Evolutionary conservation across 2,888 invertebrate species (phyloP).

Genomic region (Argyra leucocephala): DNA sequence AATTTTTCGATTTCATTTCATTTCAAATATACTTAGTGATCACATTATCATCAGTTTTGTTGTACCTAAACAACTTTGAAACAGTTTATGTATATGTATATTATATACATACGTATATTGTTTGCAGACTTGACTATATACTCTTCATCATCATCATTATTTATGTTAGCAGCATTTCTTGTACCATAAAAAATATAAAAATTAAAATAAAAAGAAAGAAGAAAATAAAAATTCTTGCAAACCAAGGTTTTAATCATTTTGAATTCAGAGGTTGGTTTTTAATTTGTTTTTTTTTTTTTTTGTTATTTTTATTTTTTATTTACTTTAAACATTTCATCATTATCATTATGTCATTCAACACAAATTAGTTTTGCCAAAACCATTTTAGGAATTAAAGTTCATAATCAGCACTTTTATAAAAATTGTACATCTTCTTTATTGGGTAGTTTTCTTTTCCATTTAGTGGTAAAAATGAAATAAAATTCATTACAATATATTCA

Average conservation of each 20-base stretch:
- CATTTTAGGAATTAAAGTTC: neutral
- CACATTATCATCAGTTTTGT: neutral
- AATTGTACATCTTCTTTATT: neutral
- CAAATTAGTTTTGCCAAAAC: neutral
- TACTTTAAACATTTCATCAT: neutral
- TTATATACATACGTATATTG: too few relatives aligned
- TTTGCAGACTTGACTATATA: neutral
- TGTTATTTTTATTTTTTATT: too few relatives aligned
- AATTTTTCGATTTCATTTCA: too few relatives aligned
- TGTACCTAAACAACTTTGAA: too few relatives aligned
- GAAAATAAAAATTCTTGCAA: neutral
- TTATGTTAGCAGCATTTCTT: too few relatives aligned
- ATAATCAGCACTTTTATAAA: conserved; percentile 2
- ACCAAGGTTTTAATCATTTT: neutral
- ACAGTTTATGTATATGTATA: too few relatives aligned
- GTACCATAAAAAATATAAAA: too few relatives aligned
- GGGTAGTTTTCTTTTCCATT: neutral
- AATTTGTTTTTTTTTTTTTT: neutral
- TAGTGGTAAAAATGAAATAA: neutral
- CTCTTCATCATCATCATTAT: neutral
- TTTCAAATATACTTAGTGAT: too few relatives aligned
- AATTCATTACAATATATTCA: neutral
- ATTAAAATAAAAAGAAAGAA: too few relatives aligned
- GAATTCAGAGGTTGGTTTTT: neutral
- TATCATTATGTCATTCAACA: conserved; percentile 3